Evolutionary conservation across 2,797 vertebrate species (phyloP).

Genomic region (Alosa sapidissima): DNA sequence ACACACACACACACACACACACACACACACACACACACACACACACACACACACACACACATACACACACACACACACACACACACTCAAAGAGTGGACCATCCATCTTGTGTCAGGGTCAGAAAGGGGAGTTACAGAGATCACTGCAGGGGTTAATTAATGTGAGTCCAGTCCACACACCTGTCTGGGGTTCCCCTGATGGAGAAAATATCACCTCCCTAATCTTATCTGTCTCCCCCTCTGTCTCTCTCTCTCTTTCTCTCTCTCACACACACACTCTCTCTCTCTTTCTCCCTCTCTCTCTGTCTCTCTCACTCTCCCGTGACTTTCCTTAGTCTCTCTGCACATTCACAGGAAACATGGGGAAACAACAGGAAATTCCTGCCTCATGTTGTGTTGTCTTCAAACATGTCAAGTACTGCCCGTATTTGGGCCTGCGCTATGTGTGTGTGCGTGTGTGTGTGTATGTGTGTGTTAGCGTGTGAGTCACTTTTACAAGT

Average conservation of each 20-base stretch:
- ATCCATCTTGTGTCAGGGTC: constrained; percentile 71
- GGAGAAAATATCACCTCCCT: constrained; percentile 5
- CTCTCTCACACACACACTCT: constrained; percentile 31
- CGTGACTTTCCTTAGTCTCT: constrained; percentile 1
- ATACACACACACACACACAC: constrained; percentile 37
- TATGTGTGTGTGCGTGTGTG: constrained; percentile 38
- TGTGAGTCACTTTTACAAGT: constrained; percentile 21
- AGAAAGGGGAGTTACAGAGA: constrained; percentile 53
- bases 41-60: constrained; percentile 9
- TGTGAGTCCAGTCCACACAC: constrained; percentile 69
- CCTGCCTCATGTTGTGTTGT: constrained; percentile 50
- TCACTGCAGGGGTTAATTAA: constrained; percentile 71
- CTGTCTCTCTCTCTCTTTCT: not conserved
- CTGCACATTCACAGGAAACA: constrained; percentile 64
- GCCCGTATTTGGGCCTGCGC: constrained; percentile 18
- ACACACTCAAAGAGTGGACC: constrained; percentile 53
- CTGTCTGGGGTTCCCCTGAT: constrained; percentile 55
- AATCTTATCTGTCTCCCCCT: not conserved
- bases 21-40: constrained; percentile 42
- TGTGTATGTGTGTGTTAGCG: constrained; percentile 28
- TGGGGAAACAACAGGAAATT: constrained; percentile 61
- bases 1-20: constrained; percentile 30
- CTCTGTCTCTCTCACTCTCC: constrained; percentile 33
- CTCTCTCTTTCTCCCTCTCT: constrained; percentile 16
- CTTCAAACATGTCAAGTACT: constrained; percentile 60